phyloP scores from a whole-genome alignment of 2,888 invertebrate genomes.

The Ellobium chinense region DNA sequence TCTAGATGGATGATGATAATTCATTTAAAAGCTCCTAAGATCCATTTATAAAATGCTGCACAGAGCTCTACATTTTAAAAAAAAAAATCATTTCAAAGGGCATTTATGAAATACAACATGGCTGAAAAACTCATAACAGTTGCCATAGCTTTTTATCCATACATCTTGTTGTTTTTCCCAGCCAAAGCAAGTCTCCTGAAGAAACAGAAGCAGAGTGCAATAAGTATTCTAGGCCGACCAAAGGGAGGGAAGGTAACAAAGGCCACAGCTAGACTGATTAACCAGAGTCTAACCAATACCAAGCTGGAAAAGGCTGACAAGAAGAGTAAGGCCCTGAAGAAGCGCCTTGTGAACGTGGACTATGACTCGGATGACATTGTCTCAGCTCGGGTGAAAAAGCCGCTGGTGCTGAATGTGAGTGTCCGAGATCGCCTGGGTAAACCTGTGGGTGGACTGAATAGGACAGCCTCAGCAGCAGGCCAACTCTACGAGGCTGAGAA shows the following conservation, averaged over 20 bases:
- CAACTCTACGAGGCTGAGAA: constrained; percentile 4
- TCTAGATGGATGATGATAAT: no score
- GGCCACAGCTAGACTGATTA: background rate
- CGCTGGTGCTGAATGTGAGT: constrained; percentile 32
- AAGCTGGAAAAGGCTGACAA: background rate
- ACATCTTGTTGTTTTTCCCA: background rate
- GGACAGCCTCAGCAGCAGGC: background rate
- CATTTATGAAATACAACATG: no score
- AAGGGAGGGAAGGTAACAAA: background rate
- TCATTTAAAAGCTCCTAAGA: no score
- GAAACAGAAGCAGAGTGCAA: background rate
- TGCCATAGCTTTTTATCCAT: no score
- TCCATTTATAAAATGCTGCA: no score
- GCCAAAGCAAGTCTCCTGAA: constrained; percentile 30
- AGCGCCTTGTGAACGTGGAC: constrained; percentile 13
- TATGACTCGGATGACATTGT: constrained; percentile 39
- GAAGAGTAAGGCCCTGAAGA: background rate
- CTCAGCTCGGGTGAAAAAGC: constrained; percentile 3
- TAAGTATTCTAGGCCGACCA: background rate
- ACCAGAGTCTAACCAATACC: background rate
- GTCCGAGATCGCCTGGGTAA: constrained; percentile 38
- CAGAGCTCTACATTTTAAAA: no score
- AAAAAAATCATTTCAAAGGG: no score
- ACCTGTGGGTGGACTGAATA: background rate
- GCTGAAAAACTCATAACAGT: no score